A percentile compares a stretch with the other conserved stretches of the same genome.
phyloP scores from a whole-genome alignment of 2,797 vertebrate species.

The Paratrypauchen microcephalus region DNA sequence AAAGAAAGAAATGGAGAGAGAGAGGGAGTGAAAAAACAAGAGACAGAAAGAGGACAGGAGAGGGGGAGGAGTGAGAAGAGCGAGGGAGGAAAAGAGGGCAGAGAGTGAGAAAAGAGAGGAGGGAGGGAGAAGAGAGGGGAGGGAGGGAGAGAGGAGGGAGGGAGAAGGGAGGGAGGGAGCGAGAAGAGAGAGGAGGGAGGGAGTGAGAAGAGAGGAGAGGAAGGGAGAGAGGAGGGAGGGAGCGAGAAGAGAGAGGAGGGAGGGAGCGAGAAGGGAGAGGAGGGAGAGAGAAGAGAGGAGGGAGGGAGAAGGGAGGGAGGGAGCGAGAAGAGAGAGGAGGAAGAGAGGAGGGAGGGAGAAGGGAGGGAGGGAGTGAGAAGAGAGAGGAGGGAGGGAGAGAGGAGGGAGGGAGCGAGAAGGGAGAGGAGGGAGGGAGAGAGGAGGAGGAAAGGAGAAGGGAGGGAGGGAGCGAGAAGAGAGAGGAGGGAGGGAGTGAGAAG shows the following conservation, averaged over 20 bases:
- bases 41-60: neutral
- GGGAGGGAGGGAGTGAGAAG: slow-evolving; percentile 39
- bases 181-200: slow-evolving; percentile 18
- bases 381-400: too few relatives aligned
- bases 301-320: slow-evolving; percentile 10
- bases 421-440: slow-evolving; percentile 46
- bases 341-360: slow-evolving; percentile 3
- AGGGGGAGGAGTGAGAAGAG: too few relatives aligned
- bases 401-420: neutral
- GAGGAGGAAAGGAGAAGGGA: neutral
- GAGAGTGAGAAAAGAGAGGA: neutral
- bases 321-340: neutral
- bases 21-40: slow-evolving; percentile 12
- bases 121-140: neutral
- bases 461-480: neutral
- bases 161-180: neutral
- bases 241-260: neutral
- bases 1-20: too few relatives aligned
- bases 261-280: too few relatives aligned
- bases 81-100: neutral
- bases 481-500: too few relatives aligned
- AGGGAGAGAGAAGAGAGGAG: too few relatives aligned
- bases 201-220: too few relatives aligned
- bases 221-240: neutral
- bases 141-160: too few relatives aligned